Conservation (phyloP, 2,888 invertebrate species). For the Lysandra coridon region DNA sequence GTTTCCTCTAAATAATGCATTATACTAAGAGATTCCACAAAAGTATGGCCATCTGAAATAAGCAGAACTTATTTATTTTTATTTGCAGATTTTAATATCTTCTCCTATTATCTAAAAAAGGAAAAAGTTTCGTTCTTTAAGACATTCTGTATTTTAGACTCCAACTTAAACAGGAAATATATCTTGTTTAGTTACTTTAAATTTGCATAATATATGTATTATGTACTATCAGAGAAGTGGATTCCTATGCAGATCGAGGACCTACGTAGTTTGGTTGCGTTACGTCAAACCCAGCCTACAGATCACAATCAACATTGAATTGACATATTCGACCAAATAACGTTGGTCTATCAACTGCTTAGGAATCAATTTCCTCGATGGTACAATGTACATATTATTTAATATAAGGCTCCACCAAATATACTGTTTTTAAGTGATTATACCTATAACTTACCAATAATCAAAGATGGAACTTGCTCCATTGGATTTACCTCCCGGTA, state of each 20-base stretch:
- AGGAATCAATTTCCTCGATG: no score
- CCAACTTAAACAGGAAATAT: neutral
- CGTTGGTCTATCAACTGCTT: no score
- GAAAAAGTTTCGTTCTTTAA: no score
- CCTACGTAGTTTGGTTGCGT: no score
- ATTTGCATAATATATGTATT: neutral
- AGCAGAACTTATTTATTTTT: neutral
- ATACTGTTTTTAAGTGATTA: no score
- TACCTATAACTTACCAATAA: slow-evolving; percentile 82
- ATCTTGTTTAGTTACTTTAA: neutral
- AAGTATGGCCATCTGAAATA: slow-evolving; percentile 83
- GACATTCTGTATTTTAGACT: neutral
- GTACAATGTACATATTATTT: no score
- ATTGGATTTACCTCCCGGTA: slow-evolving; percentile 95
- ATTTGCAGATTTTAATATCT: neutral
- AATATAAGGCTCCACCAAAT: neutral
- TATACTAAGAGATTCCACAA: slow-evolving; percentile 90
- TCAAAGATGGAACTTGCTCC: slow-evolving; percentile 96
- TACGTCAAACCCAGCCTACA: no score
- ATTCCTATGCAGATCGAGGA: no score
- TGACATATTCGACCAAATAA: no score
- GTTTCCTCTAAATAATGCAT: slow-evolving; percentile 98
- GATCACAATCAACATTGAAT: no score
- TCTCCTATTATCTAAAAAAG: no score
- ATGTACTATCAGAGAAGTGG: no score